Conservation (phyloP, 1,140 invertebrate species). For the Orius insidiosus region DNA sequence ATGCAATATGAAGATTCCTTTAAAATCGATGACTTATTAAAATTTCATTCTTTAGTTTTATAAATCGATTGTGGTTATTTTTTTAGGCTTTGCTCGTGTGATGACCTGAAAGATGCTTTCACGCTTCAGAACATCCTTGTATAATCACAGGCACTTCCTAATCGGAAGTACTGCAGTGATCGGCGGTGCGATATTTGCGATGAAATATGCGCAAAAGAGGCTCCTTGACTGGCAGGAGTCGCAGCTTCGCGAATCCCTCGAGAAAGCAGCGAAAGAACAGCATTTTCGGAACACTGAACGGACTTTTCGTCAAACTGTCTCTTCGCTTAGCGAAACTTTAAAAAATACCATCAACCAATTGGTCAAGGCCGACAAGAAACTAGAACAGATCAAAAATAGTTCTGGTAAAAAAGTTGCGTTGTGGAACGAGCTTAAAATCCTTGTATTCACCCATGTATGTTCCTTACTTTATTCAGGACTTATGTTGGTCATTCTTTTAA, state of each 20-base stretch:
- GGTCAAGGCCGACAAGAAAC: conserved; percentile 54
- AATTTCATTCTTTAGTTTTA: no score
- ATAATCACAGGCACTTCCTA: conserved; percentile 53
- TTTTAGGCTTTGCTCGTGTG: no score
- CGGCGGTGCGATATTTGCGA: conserved; percentile 44
- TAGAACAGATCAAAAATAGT: conserved; percentile 48
- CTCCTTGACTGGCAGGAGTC: conserved; percentile 67
- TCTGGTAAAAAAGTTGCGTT: conserved; percentile 57
- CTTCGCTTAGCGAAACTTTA: conserved; percentile 50
- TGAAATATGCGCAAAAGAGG: conserved; percentile 55
- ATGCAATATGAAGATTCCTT: no score
- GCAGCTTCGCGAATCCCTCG: conserved; percentile 58
- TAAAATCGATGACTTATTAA: no score
- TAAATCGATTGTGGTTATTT: no score
- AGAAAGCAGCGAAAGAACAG: conserved; percentile 56
- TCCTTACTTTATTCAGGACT: conserved; percentile 62
- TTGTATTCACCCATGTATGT: conserved; percentile 48
- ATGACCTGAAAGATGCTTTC: no score
- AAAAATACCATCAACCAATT: conserved; percentile 44
- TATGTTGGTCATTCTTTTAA: conserved; percentile 59
- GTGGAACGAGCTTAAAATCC: conserved; percentile 71
- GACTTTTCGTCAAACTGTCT: conserved; percentile 70
- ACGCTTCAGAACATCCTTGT: no score
- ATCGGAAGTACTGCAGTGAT: conserved; percentile 50
- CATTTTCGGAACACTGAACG: conserved; percentile 79